These are phyloP conservation scores for Morelia viridis DNA, from an alignment of 2,797 vertebrate genomes.

Conservation along the genomic window DNA sequence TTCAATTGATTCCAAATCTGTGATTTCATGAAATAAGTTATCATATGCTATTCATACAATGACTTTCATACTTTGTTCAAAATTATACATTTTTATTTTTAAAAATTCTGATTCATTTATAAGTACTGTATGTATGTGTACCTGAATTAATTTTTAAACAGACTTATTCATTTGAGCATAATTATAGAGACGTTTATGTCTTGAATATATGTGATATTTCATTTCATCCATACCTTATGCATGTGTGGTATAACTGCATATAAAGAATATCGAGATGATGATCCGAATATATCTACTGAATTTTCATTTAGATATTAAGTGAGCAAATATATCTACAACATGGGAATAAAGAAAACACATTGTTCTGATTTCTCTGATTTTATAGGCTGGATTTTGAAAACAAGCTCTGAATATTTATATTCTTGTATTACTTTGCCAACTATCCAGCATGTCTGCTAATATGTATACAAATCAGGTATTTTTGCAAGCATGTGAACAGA, in stretches of 20 bases:
- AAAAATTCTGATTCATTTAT: not conserved
- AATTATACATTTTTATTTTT: not conserved
- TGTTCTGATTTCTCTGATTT: not conserved
- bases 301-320: constrained; percentile 8
- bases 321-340: not conserved
- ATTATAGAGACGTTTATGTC: not conserved
- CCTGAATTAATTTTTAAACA: too few species aligned
- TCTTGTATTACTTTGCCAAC: not conserved
- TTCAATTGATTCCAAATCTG: not conserved
- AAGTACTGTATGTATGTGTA: not conserved
- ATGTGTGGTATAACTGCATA: not conserved
- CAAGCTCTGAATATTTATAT: constrained; percentile 9
- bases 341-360: not conserved
- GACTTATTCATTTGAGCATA: not conserved
- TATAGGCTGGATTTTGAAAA: constrained; percentile 1
- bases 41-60: not conserved
- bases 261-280: constrained; percentile 1
- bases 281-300: not conserved
- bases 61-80: not conserved
- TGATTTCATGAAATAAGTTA: not conserved
- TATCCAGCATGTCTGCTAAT: constrained; percentile 27
- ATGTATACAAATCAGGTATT: constrained; percentile 29
- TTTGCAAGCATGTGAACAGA: constrained; percentile 29
- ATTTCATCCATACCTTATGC: not conserved
- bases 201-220: not conserved